Percentiles rank a stretch among this genome's conserved stretches.
phyloP scores from a whole-genome alignment of 1,140 invertebrate species.

The Trichoplusia ni region DNA sequence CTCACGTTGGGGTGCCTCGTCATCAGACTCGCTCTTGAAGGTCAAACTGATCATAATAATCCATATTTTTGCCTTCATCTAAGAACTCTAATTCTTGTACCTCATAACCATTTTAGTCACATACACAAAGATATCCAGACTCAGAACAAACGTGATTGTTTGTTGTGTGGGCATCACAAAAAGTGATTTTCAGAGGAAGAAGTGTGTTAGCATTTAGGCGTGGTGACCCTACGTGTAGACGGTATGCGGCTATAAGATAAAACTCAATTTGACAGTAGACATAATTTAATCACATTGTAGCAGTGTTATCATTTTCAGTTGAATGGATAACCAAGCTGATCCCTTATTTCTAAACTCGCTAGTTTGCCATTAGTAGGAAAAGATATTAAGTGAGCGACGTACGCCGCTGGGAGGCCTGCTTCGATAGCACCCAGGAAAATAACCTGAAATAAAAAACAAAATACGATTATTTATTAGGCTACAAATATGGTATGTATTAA shows the following conservation, averaged over 20 bases:
- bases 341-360: constrained; percentile 45
- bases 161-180: no score
- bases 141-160: no score
- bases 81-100: no score
- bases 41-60: no score
- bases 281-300: neutral
- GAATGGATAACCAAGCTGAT: constrained; percentile 33
- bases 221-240: no score
- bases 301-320: neutral
- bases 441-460: constrained; percentile 42
- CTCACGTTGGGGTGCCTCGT: no score
- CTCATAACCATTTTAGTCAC: no score
- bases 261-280: neutral
- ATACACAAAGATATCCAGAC: no score
- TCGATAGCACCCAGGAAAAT: constrained; percentile 85
- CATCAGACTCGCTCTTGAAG: no score
- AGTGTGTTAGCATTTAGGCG: no score
- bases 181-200: no score
- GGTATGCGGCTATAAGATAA: neutral
- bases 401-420: constrained; percentile 84
- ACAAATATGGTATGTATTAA: neutral
- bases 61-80: no score
- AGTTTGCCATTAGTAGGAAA: constrained; percentile 87
- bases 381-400: constrained; percentile 83
- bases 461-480: neutral